Evolutionary conservation across 2,113 vertebrate genomes (phyloP).

Genomic region (Phalacrocorax aristotelis): DNA sequence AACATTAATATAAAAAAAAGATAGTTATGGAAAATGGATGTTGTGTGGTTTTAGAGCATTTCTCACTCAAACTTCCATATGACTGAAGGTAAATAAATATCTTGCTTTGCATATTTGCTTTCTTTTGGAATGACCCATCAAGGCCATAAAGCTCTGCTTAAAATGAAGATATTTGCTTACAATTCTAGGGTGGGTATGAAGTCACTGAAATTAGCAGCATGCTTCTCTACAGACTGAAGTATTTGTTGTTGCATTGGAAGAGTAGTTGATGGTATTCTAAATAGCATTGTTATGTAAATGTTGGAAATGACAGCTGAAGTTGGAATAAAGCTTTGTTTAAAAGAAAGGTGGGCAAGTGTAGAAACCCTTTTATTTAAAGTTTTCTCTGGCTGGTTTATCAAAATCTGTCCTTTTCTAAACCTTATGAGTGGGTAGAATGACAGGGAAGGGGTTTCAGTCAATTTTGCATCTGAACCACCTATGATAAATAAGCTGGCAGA

Average conservation of each 20-base stretch:
- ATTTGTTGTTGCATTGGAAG: neutral
- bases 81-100: neutral
- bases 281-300: neutral
- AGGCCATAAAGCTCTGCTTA: neutral
- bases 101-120: neutral
- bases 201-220: neutral
- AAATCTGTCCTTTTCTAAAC: neutral
- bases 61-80: neutral
- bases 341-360: neutral
- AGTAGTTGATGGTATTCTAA: neutral
- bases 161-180: neutral
- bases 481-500: neutral
- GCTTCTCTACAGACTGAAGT: neutral
- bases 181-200: neutral
- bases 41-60: neutral
- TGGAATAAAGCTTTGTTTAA: neutral
- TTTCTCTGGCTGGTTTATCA: neutral
- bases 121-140: neutral
- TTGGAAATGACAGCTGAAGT: neutral
- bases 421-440: neutral
- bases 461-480: neutral
- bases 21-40: neutral
- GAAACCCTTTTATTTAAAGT: neutral
- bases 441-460: neutral
- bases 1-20: neutral